phyloP scores from a whole-genome alignment of 92 coral and sea anemone species.

The Paramuricea clavata region DNA sequence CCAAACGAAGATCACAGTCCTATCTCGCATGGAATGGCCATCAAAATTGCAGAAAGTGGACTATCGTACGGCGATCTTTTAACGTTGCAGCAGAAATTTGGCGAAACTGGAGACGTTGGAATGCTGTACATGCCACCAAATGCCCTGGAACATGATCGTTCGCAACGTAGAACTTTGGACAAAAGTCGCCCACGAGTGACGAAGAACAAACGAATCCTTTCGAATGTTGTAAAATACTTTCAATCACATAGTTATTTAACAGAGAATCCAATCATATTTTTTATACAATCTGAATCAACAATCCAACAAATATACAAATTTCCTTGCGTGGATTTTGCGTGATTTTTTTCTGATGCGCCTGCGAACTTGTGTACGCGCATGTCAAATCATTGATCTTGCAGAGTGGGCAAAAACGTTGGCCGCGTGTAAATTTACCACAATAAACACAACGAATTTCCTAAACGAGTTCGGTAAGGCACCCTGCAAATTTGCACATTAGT shows the following conservation, averaged over 20 bases:
- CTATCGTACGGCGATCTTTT: not conserved
- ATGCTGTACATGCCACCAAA: not conserved
- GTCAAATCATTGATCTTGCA: no score
- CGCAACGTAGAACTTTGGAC: not conserved
- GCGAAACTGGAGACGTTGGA: not conserved
- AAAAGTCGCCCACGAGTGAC: conserved; percentile 13
- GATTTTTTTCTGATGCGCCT: not conserved
- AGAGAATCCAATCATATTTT: not conserved
- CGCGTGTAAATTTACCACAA: not conserved
- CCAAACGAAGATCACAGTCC: not conserved
- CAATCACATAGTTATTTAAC: not conserved
- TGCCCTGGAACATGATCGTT: not conserved
- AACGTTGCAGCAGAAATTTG: not conserved
- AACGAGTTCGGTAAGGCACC: not conserved
- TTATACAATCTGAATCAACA: not conserved
- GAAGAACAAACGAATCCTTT: conserved; percentile 39
- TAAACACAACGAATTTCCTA: not conserved
- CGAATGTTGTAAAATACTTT: no score
- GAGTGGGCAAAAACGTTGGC: not conserved
- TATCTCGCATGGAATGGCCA: not conserved
- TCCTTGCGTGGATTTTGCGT: not conserved
- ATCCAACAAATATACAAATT: no score
- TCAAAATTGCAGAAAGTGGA: not conserved
- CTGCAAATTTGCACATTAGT: not conserved
- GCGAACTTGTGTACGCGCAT: not conserved